These are phyloP conservation scores for Acleris cristana DNA, from an alignment of 2,888 invertebrate species.

Conservation along the genomic window DNA sequence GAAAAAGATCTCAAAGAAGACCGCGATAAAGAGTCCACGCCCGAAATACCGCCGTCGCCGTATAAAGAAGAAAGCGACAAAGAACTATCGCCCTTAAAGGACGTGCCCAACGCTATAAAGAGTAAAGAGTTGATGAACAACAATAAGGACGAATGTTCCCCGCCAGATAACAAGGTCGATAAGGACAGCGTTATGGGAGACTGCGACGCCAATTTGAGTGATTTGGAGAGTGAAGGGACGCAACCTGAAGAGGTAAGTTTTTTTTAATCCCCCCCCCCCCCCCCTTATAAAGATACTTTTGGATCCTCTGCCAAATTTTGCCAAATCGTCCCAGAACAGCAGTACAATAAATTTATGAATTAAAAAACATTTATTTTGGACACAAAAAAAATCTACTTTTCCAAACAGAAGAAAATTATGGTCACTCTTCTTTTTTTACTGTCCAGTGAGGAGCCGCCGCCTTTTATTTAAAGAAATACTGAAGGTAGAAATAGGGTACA, in stretches of 20 bases:
- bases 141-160: constrained; percentile 77
- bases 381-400: too few relatives aligned
- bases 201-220: constrained; percentile 87
- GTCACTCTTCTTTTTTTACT: too few relatives aligned
- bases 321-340: too few relatives aligned
- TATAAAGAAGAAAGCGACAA: constrained; percentile 55
- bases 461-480: too few relatives aligned
- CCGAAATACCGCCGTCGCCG: constrained; percentile 53
- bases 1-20: constrained; percentile 54
- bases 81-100: constrained; percentile 66
- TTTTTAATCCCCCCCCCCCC: too few relatives aligned
- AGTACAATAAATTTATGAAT: too few relatives aligned
- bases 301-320: too few relatives aligned
- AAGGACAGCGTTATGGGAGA: constrained; percentile 87
- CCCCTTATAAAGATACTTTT: too few relatives aligned
- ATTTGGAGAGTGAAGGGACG: constrained; percentile 94
- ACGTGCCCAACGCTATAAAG: constrained; percentile 63
- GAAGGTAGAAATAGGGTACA: too few relatives aligned
- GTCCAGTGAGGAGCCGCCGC: too few relatives aligned
- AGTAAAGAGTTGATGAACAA: constrained; percentile 70
- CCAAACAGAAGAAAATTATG: too few relatives aligned
- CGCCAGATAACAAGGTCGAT: constrained; percentile 76
- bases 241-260: constrained; percentile 90
- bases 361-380: too few relatives aligned
- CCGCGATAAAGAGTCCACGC: constrained; percentile 39